Conservation (phyloP, 1,140 invertebrate species). For the Drosophila bocqueti region DNA sequence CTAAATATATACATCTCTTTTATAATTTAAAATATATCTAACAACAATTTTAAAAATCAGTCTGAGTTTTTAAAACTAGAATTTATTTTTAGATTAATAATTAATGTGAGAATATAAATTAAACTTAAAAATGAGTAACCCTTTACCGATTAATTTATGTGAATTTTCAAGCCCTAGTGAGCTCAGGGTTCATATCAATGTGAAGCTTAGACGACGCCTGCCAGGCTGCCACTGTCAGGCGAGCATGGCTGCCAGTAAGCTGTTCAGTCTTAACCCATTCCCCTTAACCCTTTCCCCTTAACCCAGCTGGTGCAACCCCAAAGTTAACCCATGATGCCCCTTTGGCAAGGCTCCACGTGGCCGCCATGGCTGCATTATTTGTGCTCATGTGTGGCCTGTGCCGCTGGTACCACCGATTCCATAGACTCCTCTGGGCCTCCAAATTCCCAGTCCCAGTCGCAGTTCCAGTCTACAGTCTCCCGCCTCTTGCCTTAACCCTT, state of each 20-base stretch:
- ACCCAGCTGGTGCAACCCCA: background rate
- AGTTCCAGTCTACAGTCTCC: background rate
- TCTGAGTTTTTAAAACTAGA: too few relatives aligned
- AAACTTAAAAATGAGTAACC: background rate
- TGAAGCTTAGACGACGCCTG: constrained; percentile 66
- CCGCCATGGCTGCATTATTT: constrained; percentile 68
- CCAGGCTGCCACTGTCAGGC: constrained; percentile 64
- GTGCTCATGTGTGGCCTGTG: constrained; percentile 66
- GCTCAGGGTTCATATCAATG: constrained; percentile 19
- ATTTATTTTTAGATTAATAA: too few relatives aligned
- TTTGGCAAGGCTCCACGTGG: constrained; percentile 74
- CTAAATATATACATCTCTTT: background rate
- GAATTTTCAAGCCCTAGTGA: background rate
- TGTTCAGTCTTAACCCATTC: background rate
- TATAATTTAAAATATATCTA: background rate
- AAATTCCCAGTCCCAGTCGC: constrained; percentile 9
- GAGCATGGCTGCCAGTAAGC: constrained; percentile 52
- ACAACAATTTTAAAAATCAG: background rate
- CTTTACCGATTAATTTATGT: background rate
- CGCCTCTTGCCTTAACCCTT: constrained; percentile 26
- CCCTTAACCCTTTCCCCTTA: constrained; percentile 12
- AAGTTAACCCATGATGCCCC: constrained; percentile 45
- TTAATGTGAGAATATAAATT: too few relatives aligned
- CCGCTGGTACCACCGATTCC: constrained; percentile 22
- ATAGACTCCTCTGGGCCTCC: constrained; percentile 9